Conservation (phyloP, 2,113 vertebrate genomes). For the Podiceps cristatus region DNA sequence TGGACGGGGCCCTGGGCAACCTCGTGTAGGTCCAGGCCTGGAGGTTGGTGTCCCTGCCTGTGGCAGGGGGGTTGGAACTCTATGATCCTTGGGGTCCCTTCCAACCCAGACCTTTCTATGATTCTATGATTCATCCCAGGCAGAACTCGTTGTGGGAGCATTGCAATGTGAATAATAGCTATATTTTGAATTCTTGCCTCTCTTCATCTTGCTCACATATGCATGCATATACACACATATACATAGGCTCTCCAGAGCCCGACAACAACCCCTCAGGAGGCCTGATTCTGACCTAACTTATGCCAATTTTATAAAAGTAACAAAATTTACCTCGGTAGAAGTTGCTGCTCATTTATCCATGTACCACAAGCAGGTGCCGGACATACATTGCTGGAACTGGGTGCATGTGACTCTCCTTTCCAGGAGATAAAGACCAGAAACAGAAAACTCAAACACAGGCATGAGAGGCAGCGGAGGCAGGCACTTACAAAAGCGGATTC, state of each 20-base stretch:
- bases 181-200: neutral
- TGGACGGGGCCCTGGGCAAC: too few relatives aligned
- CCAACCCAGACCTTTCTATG: too few relatives aligned
- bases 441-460: neutral
- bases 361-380: neutral
- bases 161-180: neutral
- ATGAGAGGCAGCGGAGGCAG: neutral
- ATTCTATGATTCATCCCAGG: too few relatives aligned
- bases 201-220: neutral
- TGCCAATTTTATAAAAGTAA: neutral
- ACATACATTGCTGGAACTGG: neutral
- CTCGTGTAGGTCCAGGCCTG: too few relatives aligned
- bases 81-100: too few relatives aligned
- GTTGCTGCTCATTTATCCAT: neutral
- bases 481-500: neutral
- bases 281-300: neutral
- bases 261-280: neutral
- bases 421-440: neutral
- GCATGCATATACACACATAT: neutral
- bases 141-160: accelerated
- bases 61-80: too few relatives aligned
- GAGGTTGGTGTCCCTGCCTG: too few relatives aligned
- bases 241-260: neutral
- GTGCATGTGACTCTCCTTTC: neutral
- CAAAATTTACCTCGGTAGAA: neutral